phyloP scores from a whole-genome alignment of 2,797 vertebrate genomes.

The Smutsia gigantea region DNA sequence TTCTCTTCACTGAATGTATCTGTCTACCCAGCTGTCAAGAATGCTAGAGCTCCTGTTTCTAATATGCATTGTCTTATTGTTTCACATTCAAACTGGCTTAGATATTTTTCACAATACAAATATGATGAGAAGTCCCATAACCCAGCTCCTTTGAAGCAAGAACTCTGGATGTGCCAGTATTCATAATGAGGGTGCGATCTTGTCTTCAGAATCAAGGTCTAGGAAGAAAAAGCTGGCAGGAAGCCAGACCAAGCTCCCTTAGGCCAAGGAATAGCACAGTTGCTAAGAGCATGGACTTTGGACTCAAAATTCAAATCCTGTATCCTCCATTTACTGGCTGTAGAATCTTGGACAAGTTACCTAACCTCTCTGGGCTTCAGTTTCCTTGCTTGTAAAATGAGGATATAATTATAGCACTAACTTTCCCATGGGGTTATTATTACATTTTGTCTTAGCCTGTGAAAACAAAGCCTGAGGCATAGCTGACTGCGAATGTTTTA shows the following conservation, averaged over 20 bases:
- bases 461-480: background rate
- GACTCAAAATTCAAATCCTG: constrained; percentile 22
- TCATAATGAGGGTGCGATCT: background rate
- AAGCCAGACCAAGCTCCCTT: background rate
- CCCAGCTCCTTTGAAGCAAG: background rate
- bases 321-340: background rate
- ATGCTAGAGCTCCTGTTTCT: constrained; percentile 15
- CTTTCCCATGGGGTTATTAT: background rate
- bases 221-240: background rate
- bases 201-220: constrained; percentile 13
- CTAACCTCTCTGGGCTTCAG: background rate
- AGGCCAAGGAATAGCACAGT: background rate
- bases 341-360: background rate
- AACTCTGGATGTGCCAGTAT: background rate
- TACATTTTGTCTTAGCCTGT: background rate
- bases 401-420: background rate
- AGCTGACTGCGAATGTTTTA: background rate
- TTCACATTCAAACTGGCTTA: background rate
- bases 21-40: constrained; percentile 56
- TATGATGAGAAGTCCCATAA: background rate
- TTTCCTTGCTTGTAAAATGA: constrained; percentile 45
- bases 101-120: background rate
- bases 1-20: background rate
- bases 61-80: background rate
- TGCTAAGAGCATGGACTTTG: background rate